Conservation (phyloP, 2,888 invertebrate genomes). For the Ashinkailepas kermadecensis region DNA sequence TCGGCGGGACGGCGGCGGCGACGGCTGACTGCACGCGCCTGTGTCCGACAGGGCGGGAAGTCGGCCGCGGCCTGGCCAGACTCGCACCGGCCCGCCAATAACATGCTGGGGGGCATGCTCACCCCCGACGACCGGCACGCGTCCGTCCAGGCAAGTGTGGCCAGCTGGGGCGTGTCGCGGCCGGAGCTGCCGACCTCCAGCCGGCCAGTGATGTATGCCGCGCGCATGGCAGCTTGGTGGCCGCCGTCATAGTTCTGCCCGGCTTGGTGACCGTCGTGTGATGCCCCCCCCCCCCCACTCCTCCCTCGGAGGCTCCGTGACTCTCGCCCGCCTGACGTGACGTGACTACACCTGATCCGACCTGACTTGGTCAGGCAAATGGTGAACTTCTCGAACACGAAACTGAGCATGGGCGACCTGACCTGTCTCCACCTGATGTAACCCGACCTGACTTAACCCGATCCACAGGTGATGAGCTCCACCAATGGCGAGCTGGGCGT, state of each 20-base stretch:
- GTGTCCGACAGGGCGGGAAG: conserved; percentile 33
- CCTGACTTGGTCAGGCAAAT: not conserved
- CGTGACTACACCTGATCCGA: not conserved
- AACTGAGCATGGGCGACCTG: not conserved
- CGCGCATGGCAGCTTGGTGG: too few relatives aligned
- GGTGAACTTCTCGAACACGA: too few relatives aligned
- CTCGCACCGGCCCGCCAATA: conserved; percentile 44
- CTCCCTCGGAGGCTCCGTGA: not conserved
- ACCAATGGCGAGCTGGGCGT: conserved; percentile 91
- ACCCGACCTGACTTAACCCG: conserved; percentile 29
- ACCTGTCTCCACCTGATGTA: not conserved
- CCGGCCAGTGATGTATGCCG: too few relatives aligned
- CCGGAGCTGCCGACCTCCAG: too few relatives aligned
- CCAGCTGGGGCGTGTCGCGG: too few relatives aligned
- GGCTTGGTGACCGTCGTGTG: too few relatives aligned
- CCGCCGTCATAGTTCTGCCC: too few relatives aligned
- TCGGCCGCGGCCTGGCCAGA: conserved; percentile 71
- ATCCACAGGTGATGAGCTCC: conserved; percentile 82
- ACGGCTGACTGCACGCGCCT: conserved; percentile 24
- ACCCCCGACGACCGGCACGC: conserved; percentile 81
- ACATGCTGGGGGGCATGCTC: conserved; percentile 42
- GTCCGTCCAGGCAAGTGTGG: conserved; percentile 75
- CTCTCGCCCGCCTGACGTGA: not conserved
- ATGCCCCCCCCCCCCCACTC: not conserved
- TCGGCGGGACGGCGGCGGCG: conserved; percentile 15